Conservation (phyloP, 2,797 vertebrate genomes). For the Helicolenus hilgendorfi region DNA sequence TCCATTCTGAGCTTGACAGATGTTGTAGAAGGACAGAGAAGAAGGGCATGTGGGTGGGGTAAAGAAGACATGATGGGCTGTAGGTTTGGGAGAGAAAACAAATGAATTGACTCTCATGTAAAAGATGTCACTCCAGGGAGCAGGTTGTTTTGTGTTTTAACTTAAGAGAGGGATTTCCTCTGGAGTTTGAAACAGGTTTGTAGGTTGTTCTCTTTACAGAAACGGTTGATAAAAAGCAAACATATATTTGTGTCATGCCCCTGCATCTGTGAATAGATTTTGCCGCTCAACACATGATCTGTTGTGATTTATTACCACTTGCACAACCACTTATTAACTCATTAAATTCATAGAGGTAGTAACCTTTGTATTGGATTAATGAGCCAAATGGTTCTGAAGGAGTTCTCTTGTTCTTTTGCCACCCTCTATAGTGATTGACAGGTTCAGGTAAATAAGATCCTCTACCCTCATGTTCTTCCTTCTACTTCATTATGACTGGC, state of each 20-base stretch:
- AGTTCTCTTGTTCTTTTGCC: background rate
- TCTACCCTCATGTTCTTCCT: background rate
- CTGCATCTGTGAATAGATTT: background rate
- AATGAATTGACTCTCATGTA: background rate
- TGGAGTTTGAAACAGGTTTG: background rate
- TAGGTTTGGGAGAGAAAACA: constrained; percentile 2
- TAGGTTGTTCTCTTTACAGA: background rate
- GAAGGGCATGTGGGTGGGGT: background rate
- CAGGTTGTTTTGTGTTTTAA: background rate
- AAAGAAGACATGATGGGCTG: background rate
- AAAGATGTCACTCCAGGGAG: constrained; percentile 17
- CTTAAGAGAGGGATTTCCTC: background rate
- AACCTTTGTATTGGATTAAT: background rate
- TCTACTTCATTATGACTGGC: background rate
- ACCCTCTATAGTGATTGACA: background rate
- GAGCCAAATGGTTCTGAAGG: background rate
- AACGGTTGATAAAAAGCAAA: background rate
- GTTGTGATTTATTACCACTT: background rate
- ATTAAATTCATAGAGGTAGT: background rate
- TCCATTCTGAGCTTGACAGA: background rate
- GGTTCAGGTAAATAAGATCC: background rate
- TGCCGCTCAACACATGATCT: background rate
- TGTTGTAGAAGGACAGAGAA: background rate
- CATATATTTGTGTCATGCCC: background rate
- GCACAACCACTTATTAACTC: background rate